Base-by-base conservation (phyloP, 1,140 invertebrate genomes). In the Parapsyche elsis region DNA sequence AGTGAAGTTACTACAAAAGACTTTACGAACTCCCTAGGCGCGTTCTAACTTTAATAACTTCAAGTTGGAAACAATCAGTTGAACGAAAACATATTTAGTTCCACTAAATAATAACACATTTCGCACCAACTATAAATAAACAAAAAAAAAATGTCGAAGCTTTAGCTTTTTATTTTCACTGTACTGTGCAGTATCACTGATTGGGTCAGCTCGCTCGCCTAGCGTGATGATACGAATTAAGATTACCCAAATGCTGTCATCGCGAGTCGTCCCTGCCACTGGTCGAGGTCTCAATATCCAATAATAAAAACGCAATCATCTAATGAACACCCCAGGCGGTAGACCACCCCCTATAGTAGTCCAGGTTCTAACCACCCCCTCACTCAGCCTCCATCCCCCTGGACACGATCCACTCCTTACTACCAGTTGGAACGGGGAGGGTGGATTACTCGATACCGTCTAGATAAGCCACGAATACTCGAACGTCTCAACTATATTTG, bases 291-390 rank as follows among this genome's bases (percentile, higher is more conserved):
- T 83, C 82, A 81, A 83, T 83, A 80, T 81, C 79, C 77, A 81
- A 83, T 83, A 83, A 83, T 81, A 83, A 83, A 83, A 83, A 81
- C 71, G 82, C 75, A 83, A 83, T 83, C 82, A 81, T 80, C 80
- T 83, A 83, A 83, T 83, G 82, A 83, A 76, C 46, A 77, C 73
- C 77, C 14, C 19, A 46, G 80, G 80, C 64, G 12, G 49, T 23
- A 30, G 64, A 67, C 64, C 9, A 57, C 30, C 30, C 30, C 30
- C 30, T 7, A 38, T 38, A 38, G n/a, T n/a, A n/a, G 30, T 38
- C 30, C 30, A 38, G 7, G 30, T 38, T 38, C 30, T 38, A 76
- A 24, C 73, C 74, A 24, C 10, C 73, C 59, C 81, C 24, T 61
- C 57, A 21, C 16, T 61, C 57, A 61, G 21, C 57, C 57, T 38